Evolutionary conservation across 2,113 vertebrate species (phyloP).

Genomic region (Antigone vipio): DNA sequence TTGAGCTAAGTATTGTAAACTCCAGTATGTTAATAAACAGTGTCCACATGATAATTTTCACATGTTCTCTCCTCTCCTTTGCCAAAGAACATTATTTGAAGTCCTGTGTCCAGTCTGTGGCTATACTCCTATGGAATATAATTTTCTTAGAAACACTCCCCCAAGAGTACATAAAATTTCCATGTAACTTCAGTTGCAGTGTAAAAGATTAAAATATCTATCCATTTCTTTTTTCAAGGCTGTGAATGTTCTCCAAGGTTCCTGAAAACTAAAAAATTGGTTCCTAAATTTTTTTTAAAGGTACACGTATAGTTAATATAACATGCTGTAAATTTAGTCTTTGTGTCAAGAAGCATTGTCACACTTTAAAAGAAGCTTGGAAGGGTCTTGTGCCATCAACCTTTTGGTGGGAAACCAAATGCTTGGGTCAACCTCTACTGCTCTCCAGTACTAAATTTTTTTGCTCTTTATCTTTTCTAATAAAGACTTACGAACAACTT

Average conservation of each 20-base stretch:
- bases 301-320: background rate
- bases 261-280: background rate
- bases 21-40: background rate
- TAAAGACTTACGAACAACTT: background rate
- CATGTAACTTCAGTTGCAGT: background rate
- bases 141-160: background rate
- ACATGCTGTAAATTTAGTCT: background rate
- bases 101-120: background rate
- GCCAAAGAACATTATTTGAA: background rate
- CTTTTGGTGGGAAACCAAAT: background rate
- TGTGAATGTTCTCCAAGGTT: background rate
- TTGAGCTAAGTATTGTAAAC: background rate
- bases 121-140: background rate
- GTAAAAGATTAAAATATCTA: background rate
- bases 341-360: background rate
- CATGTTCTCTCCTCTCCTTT: background rate
- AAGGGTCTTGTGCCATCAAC: background rate
- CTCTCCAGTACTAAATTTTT: background rate
- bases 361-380: background rate
- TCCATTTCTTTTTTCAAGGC: background rate
- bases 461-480: background rate
- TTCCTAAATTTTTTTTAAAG: background rate
- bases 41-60: background rate
- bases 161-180: background rate
- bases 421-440: accelerated